Conservation (phyloP, 2,888 invertebrate species). For the Morinoia aosen region DNA sequence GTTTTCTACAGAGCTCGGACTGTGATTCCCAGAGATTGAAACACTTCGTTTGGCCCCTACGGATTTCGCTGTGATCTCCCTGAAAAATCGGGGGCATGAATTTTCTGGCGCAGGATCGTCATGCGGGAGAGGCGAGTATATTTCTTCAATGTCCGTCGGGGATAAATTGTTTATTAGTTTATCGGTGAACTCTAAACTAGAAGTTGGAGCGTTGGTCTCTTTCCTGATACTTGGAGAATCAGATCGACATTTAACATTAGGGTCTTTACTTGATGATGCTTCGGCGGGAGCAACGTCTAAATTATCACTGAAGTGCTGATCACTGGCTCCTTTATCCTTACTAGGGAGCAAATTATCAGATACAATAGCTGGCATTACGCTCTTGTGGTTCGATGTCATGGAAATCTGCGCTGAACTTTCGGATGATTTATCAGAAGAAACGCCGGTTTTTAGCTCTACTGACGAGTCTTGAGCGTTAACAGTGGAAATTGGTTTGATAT, state of each 20-base stretch:
- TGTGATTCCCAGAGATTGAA: not conserved
- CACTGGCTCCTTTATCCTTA: not conserved
- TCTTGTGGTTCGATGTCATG: not conserved
- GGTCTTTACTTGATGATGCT: not conserved
- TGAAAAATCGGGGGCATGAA: not conserved
- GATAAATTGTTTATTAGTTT: not conserved
- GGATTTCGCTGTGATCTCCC: not conserved
- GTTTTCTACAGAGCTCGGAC: not conserved
- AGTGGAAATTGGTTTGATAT: not conserved
- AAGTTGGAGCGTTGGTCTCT: not conserved
- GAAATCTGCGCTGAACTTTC: not conserved
- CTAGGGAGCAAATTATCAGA: conserved; percentile 19
- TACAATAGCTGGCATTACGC: conserved; percentile 3
- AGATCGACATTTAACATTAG: not conserved
- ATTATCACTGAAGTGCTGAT: not conserved
- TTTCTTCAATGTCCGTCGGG: not conserved
- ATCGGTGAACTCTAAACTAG: not conserved
- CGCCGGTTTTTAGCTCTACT: not conserved
- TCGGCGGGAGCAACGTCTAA: not conserved
- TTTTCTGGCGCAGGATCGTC: not conserved
- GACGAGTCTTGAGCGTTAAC: not conserved
- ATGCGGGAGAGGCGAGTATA: not conserved
- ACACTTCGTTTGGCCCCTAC: not conserved
- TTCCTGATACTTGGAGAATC: not conserved
- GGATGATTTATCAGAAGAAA: not conserved